Evolutionary conservation across 2,113 vertebrate species (phyloP), one percentile per base, ranked within the genome.

Genomic region (Chaenocephalus aceratus): DNA sequence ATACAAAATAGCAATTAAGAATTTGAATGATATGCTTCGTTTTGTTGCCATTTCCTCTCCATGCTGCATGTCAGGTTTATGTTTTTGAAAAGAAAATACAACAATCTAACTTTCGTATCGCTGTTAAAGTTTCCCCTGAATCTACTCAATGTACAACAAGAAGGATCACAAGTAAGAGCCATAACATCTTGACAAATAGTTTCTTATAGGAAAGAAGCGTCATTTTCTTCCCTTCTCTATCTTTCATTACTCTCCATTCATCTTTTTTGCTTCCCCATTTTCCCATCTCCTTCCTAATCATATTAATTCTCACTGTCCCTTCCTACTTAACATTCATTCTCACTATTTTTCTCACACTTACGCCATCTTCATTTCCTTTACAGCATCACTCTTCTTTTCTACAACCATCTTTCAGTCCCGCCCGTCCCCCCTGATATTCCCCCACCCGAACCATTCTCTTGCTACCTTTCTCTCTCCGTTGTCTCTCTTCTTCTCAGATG

Each of bases 401-500:
- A 64, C 79, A 75, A 48, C 76, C 18, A 62, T 86, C 80, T 85
- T 65, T 76, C 81, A 76, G 72, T 63, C 62, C 75, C 3, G 30
- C 75, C 85, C 51, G 59, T 72, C 62, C 61, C 60, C 67, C 18
- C 58, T 59, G 9, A 18, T 67, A 57, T 72, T 54, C 81, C 77
- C 57, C 68, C 75, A 34, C 74, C 75, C 80, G 76, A 30, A 58
- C 54, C 78, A 58, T 80, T 76, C 65, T 88, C 80, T 69, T 61
- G n/a, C 71, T 45, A 5, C 66, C 74, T 45, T 45, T 79, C 18
- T 75, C 67, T 59, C 83, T 74, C 67, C 53, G 74, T 86, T 81
- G 84, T 83, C 62, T 79, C 77, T 72, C 79, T 63, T 68, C 80
- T 73, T 89, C 90, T 93, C 90, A 89, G 85, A 93, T 94, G 90